Evolutionary conservation across 92 coral and sea anemone species (phyloP).

Genomic region (Virgularia gustaviana): DNA sequence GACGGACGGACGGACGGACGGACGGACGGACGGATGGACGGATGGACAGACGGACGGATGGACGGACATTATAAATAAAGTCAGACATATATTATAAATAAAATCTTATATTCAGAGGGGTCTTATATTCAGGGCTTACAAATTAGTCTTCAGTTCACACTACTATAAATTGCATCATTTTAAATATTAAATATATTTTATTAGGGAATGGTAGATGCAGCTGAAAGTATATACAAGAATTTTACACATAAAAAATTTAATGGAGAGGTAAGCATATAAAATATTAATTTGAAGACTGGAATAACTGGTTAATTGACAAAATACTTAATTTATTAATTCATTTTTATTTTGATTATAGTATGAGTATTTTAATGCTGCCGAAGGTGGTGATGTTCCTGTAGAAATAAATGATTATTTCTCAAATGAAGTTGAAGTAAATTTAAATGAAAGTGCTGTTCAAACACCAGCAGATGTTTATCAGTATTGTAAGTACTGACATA

Average conservation of each 20-base stretch:
- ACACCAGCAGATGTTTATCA: slow-evolving; percentile 88
- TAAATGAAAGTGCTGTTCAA: slow-evolving; percentile 74
- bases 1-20: too few species aligned
- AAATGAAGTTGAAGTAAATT: slow-evolving; percentile 39
- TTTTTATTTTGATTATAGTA: slow-evolving; percentile 40
- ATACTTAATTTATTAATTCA: too few species aligned
- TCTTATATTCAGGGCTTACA: not conserved
- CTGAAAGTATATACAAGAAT: not conserved
- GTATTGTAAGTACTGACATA: slow-evolving; percentile 61
- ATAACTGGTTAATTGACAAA: not conserved
- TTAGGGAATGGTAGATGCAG: slow-evolving; percentile 15
- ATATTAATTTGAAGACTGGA: not conserved
- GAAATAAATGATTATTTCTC: slow-evolving; percentile 48
- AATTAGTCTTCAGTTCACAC: too few species aligned
- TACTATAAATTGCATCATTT: too few species aligned
- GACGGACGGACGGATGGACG: too few species aligned
- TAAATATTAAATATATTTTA: not conserved
- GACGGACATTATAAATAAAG: too few species aligned
- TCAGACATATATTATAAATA: not conserved
- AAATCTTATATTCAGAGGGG: not conserved
- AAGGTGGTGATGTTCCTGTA: slow-evolving; percentile 14
- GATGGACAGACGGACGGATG: too few species aligned
- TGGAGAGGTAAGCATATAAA: slow-evolving; percentile 8
- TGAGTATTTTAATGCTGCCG: slow-evolving; percentile 52
- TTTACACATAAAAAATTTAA: not conserved